Evolutionary conservation across 2,888 invertebrate genomes (phyloP), one percentile per base, ranked within the genome.

Genomic region (Phyto melanocephala): DNA sequence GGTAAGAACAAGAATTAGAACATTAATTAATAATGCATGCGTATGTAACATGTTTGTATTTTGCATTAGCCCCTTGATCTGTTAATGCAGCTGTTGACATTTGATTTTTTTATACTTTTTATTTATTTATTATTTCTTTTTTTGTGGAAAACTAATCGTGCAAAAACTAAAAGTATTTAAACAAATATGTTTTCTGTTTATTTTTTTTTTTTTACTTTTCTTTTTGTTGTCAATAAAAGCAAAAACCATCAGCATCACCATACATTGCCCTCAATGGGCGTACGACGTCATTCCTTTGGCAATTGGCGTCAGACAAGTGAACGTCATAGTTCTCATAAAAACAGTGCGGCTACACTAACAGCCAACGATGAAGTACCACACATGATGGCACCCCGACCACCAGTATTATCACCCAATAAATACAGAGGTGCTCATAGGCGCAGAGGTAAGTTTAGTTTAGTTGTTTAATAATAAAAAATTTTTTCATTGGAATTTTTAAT

Each of bases 281-380:
- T 86, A 63, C 88, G 91, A 54, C 88, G 91, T 60, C 91, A 91
- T 86, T 91, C 91, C 15, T 88, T 90, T 84, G 90, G 91, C 62
- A 91, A 91, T 85, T 91, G 91, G 88, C 87, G 87, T 54, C 89
- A 89, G 60, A 85, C 65, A 77, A 87, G 84, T 85, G 88, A 86
- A 84, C 86, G 86, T 13, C 86, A 86, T 76, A 75, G 60, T 50
- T 85, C 84, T 22, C 83, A 85, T 40, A 85, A 86, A 83, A 86
- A 75, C 63, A 78, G 63, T 52, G 87, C 85, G 17, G 65, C 60
- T 47, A 78, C 76, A 20, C 85, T 89, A 80, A 87, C 89, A 13
- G 86, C 91, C 40, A 90, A 89, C 81, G 91, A 91, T 88, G 91
- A 91, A 86, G 91, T 91, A 84, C 91, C 91, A 83, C 90, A 88